Percentiles rank a stretch among this genome's conserved stretches.
These are phyloP conservation scores for Bombus breviceps DNA, from an alignment of 1,140 invertebrate genomes.

Conservation along the genomic window DNA sequence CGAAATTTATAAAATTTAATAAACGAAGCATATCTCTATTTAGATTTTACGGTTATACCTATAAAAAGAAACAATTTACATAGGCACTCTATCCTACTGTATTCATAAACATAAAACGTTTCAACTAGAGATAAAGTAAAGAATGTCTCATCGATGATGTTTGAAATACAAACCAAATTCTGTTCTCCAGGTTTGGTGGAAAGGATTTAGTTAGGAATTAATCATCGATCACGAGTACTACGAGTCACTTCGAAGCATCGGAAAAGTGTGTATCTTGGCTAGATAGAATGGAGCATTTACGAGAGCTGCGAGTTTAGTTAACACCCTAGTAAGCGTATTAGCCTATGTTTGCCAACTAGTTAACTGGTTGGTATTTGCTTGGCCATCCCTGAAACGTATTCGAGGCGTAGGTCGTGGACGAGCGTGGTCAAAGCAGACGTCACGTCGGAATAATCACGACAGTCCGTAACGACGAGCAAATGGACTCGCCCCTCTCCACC, in stretches of 20 bases:
- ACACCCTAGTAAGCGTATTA: slow-evolving; percentile 54
- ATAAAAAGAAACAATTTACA: no score
- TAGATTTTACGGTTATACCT: no score
- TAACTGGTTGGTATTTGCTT: slow-evolving; percentile 61
- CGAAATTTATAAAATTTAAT: no score
- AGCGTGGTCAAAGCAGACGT: background rate
- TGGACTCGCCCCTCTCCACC: slow-evolving; percentile 12
- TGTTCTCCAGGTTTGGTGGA: background rate
- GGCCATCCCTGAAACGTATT: slow-evolving; percentile 49
- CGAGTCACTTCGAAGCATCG: background rate
- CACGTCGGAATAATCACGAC: slow-evolving; percentile 47
- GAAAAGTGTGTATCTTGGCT: background rate
- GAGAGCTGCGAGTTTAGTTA: slow-evolving; percentile 26
- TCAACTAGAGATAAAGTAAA: no score
- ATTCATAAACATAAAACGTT: no score
- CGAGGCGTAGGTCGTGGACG: slow-evolving; percentile 17
- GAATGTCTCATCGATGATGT: background rate
- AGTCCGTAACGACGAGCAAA: slow-evolving; percentile 52
- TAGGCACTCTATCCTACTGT: no score
- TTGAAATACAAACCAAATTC: background rate
- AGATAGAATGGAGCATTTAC: slow-evolving; percentile 1
- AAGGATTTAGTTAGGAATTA: slow-evolving; percentile 7
- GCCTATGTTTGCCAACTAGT: slow-evolving; percentile 61
- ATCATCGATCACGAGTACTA: slow-evolving; percentile 14
- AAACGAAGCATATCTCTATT: no score